Conservation (phyloP, 1,140 invertebrate species). For the Galendromus occidentalis region DNA sequence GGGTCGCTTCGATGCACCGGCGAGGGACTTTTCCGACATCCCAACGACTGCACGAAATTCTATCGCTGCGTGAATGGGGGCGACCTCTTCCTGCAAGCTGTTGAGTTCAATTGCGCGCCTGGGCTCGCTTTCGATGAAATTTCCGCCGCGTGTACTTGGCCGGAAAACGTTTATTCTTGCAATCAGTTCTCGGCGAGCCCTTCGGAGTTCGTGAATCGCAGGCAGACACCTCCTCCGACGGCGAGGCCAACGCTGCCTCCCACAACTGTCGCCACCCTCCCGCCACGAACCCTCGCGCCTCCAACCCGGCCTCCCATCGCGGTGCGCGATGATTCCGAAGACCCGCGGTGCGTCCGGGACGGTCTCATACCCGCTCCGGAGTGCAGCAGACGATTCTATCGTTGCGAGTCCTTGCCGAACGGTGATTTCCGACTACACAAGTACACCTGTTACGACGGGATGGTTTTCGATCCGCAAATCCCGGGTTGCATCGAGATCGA, state of each 20-base stretch:
- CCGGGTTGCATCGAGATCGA: background rate
- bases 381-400: background rate
- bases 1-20: background rate
- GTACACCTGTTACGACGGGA: background rate
- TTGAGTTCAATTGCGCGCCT: background rate
- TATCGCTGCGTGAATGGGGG: conserved; percentile 22
- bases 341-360: background rate
- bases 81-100: conserved; percentile 32
- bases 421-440: background rate
- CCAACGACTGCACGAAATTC: conserved; percentile 20
- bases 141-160: background rate
- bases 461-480: background rate
- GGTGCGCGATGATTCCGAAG: background rate
- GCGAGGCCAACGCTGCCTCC: background rate
- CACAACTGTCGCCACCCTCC: background rate
- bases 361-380: background rate
- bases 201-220: background rate
- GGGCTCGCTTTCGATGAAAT: conserved; percentile 14
- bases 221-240: background rate
- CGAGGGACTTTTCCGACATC: conserved; percentile 17
- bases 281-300: background rate
- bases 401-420: background rate
- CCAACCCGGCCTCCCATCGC: background rate
- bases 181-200: background rate
- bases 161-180: background rate